A percentile compares a stretch with the other conserved stretches of the same genome.
These are phyloP conservation scores for Hypsibius dujardini DNA, from an alignment of 1,140 invertebrate species.

Conservation along the genomic window DNA sequence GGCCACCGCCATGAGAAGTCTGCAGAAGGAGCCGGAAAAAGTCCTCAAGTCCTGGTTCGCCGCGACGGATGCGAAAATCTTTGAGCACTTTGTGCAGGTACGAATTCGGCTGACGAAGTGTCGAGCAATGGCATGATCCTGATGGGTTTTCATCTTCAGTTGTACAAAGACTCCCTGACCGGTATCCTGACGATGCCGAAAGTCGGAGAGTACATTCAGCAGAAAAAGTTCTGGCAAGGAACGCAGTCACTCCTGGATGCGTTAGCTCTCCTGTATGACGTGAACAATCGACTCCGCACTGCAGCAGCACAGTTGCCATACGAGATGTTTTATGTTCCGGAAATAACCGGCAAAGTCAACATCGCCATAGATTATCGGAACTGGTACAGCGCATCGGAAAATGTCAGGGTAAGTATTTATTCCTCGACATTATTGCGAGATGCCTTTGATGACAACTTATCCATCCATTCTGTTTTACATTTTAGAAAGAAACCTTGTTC, in stretches of 20 bases:
- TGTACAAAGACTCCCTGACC: background rate
- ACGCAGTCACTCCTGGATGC: constrained; percentile 30
- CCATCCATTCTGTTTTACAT: constrained; percentile 32
- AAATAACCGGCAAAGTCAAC: constrained; percentile 56
- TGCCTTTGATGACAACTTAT: background rate
- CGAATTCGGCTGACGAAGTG: constrained; percentile 18
- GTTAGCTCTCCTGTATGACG: constrained; percentile 46
- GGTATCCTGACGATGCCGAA: background rate
- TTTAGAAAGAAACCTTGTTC: constrained; percentile 40
- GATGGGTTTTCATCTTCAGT: background rate
- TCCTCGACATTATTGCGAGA: no score
- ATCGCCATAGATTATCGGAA: constrained; percentile 60
- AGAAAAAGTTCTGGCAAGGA: background rate
- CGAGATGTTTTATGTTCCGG: constrained; percentile 64
- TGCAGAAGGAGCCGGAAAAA: constrained; percentile 27
- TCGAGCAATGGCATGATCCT: background rate
- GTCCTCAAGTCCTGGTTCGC: constrained; percentile 29
- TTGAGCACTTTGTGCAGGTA: constrained; percentile 29
- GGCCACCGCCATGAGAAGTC: constrained; percentile 27
- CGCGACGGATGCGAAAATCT: constrained; percentile 25
- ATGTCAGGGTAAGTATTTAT: constrained; percentile 7
- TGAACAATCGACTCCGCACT: constrained; percentile 52
- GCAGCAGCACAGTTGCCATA: constrained; percentile 50
- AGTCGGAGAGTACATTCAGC: background rate
- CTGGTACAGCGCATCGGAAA: constrained; percentile 39